phyloP scores from a whole-genome alignment of 2,888 invertebrate genomes.

The Eurytoma adleriae region DNA sequence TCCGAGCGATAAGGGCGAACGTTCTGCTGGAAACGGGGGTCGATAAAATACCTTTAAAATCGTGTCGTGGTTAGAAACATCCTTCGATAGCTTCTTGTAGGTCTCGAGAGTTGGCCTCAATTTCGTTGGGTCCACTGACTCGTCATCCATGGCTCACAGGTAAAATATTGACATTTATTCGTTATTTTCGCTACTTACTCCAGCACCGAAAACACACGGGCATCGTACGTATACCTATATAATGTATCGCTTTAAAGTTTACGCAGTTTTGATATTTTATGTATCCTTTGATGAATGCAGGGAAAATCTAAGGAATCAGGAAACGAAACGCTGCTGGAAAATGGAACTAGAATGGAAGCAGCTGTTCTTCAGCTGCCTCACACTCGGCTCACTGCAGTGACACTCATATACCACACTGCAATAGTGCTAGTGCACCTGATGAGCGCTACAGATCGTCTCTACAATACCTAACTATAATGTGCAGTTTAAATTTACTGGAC shows the following conservation, averaged over 20 bases:
- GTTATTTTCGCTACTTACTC: background rate
- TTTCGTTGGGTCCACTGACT: conserved; percentile 69
- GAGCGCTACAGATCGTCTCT: background rate
- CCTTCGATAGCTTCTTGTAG: conserved; percentile 72
- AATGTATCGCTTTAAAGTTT: conserved; percentile 21
- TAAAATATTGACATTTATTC: conserved; percentile 51
- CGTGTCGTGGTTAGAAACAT: conserved; percentile 73
- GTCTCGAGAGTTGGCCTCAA: conserved; percentile 70
- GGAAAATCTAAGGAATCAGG: conserved; percentile 2
- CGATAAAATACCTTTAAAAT: conserved; percentile 70
- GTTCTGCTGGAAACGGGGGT: background rate
- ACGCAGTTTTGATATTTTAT: background rate
- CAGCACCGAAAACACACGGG: background rate
- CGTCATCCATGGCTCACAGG: conserved; percentile 61
- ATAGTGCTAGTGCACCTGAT: background rate
- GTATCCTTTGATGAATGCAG: background rate
- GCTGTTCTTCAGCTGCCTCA: background rate
- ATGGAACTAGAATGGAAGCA: background rate
- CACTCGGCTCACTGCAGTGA: too few relatives aligned
- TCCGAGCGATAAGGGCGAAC: background rate
- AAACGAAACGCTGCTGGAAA: conserved; percentile 12
- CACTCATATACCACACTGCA: background rate
- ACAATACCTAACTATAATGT: too few relatives aligned
- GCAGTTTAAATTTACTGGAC: background rate
- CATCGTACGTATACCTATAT: conserved; percentile 3